phyloP scores from a whole-genome alignment of 2,888 invertebrate genomes.

The Conomelus anceps region DNA sequence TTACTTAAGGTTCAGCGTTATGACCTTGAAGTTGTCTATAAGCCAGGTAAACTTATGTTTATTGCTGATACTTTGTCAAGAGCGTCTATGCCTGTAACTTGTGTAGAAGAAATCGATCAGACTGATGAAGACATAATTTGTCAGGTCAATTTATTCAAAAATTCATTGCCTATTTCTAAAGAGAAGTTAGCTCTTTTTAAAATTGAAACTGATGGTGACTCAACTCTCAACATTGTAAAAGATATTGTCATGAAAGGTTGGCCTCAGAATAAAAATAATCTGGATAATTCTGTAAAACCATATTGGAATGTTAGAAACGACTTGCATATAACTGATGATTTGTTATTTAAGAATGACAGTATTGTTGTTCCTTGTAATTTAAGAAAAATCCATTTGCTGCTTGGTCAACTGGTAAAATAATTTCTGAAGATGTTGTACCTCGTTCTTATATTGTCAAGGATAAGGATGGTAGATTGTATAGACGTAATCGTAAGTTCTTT shows the following conservation, averaged over 20 bases:
- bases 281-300: conserved; percentile 5
- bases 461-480: neutral
- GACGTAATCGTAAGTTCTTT: neutral
- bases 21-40: conserved; percentile 17
- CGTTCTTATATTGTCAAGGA: conserved; percentile 8
- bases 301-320: conserved; percentile 20
- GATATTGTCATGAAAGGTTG: conserved; percentile 5
- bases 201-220: conserved; percentile 12
- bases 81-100: conserved; percentile 16
- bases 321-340: conserved; percentile 11
- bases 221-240: conserved; percentile 8
- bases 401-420: conserved; percentile 9
- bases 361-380: too few species aligned
- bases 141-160: conserved; percentile 5
- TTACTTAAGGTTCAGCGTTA: conserved; percentile 21
- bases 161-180: conserved; percentile 18
- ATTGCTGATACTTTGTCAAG: conserved; percentile 28
- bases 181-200: conserved; percentile 4
- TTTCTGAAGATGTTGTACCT: conserved; percentile 1
- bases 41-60: conserved; percentile 24
- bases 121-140: conserved; percentile 10
- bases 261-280: conserved; percentile 2
- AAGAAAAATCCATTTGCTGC: neutral
- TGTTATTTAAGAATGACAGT: conserved; percentile 17
- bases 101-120: conserved; percentile 17